Conservation (phyloP, 2,888 invertebrate species). For the Cecidostiba fungosa region DNA sequence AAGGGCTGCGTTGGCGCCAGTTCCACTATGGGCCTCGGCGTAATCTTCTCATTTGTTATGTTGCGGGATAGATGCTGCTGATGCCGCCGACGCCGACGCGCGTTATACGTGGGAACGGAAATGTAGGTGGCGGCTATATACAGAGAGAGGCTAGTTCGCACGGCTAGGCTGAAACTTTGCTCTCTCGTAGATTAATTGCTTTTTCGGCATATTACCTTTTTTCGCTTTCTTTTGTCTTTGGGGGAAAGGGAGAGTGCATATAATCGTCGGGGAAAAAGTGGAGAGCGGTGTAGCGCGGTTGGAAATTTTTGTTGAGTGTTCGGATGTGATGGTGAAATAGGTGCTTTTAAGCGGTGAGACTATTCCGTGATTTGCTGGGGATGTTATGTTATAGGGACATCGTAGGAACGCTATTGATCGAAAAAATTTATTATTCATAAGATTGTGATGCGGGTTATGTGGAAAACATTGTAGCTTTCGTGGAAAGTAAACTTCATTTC, state of each 20-base stretch:
- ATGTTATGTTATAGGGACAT: too few species aligned
- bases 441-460: too few species aligned
- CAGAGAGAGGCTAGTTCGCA: constrained; percentile 46
- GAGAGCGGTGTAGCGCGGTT: too few species aligned
- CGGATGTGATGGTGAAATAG: too few species aligned
- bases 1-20: constrained; percentile 58
- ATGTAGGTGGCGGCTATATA: constrained; percentile 19
- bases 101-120: constrained; percentile 56
- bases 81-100: background rate
- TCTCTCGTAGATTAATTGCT: constrained; percentile 58
- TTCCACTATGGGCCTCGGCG: constrained; percentile 16
- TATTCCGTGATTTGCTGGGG: too few species aligned
- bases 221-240: constrained; percentile 5
- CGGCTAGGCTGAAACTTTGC: constrained; percentile 14
- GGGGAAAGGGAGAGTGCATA: background rate
- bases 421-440: too few species aligned
- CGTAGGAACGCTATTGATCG: too few species aligned
- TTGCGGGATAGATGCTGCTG: constrained; percentile 17
- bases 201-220: constrained; percentile 10
- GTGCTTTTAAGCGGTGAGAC: too few species aligned
- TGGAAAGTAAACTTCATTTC: too few species aligned
- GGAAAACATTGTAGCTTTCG: too few species aligned
- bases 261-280: background rate
- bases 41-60: constrained; percentile 61
- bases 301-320: too few species aligned